Percentiles rank a stretch among this genome's conserved stretches.
Conservation (phyloP, 2,113 vertebrate species). For the Taurulus bubalis region DNA sequence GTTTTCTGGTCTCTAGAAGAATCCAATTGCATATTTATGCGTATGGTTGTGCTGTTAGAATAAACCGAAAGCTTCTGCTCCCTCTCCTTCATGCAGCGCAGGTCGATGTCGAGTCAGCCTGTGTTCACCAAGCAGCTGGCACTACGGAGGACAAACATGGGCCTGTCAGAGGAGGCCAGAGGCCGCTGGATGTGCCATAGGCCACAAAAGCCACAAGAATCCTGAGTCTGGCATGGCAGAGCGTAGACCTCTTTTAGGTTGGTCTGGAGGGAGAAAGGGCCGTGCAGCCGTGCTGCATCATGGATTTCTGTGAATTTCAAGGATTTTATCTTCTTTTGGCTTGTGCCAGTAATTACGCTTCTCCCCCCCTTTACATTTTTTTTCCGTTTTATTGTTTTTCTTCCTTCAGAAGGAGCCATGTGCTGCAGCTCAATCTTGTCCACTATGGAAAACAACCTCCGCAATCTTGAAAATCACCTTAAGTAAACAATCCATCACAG, state of each 20-base stretch:
- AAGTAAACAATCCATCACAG: conserved; percentile 54
- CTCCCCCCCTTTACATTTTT: not conserved
- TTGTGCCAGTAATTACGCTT: conserved; percentile 17
- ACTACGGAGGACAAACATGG: conserved; percentile 39
- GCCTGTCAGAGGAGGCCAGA: conserved; percentile 47
- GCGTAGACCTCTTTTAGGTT: conserved; percentile 15
- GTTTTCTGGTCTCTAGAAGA: conserved; percentile 6
- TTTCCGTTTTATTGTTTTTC: not conserved
- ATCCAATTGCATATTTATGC: conserved; percentile 10
- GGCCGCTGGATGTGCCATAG: conserved; percentile 45
- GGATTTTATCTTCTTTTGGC: conserved; percentile 8
- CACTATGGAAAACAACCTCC: conserved; percentile 27
- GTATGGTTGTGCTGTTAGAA: not conserved
- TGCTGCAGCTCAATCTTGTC: conserved; percentile 29
- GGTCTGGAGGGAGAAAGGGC: conserved; percentile 10
- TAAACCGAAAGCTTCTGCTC: conserved; percentile 37
- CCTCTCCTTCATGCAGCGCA: conserved; percentile 25
- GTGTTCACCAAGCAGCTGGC: conserved; percentile 55
- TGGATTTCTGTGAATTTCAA: conserved; percentile 20
- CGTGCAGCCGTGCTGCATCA: conserved; percentile 28
- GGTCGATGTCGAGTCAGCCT: conserved; percentile 32
- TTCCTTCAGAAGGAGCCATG: not conserved
- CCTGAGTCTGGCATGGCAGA: conserved; percentile 33
- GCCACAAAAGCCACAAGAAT: conserved; percentile 71
- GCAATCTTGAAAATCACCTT: conserved; percentile 20